Percentiles rank a stretch among this genome's conserved stretches.
phyloP scores from a whole-genome alignment of 2,113 vertebrate genomes.

The Grantiella picta region DNA sequence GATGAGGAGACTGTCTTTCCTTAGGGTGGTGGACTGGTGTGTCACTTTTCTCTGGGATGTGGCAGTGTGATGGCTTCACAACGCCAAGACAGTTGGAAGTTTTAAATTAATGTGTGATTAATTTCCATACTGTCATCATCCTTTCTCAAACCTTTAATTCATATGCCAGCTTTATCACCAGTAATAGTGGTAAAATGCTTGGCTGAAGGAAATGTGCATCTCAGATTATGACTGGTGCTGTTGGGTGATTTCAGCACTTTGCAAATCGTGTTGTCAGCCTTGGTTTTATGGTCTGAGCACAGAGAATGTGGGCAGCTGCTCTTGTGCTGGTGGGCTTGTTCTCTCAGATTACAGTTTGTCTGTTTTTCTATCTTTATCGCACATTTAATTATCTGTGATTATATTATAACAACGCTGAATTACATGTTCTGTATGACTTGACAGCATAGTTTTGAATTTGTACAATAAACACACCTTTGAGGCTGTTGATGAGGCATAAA shows the following conservation, averaged over 20 bases:
- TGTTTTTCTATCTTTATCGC: slow-evolving; percentile 12
- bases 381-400: neutral
- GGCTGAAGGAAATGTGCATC: slow-evolving; percentile 20
- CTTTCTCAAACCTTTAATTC: slow-evolving; percentile 29
- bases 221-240: neutral
- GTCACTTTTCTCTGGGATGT: neutral
- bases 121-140: slow-evolving; percentile 4
- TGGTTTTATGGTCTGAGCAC: neutral
- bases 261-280: slow-evolving; percentile 4
- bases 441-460: neutral
- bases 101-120: slow-evolving; percentile 15
- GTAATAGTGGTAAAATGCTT: slow-evolving; percentile 16
- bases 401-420: neutral
- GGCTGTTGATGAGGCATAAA: neutral
- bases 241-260: slow-evolving; percentile 23
- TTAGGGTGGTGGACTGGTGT: neutral
- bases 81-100: neutral
- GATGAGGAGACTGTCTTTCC: neutral
- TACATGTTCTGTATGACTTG: neutral
- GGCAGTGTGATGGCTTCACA: neutral
- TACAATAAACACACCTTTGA: neutral
- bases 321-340: neutral
- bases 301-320: neutral
- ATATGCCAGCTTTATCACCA: slow-evolving; percentile 6
- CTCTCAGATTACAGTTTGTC: neutral